Percentiles rank a stretch among this genome's conserved stretches.
Conservation (phyloP, 2,888 invertebrate genomes). For the Syrphus vitripennis region DNA sequence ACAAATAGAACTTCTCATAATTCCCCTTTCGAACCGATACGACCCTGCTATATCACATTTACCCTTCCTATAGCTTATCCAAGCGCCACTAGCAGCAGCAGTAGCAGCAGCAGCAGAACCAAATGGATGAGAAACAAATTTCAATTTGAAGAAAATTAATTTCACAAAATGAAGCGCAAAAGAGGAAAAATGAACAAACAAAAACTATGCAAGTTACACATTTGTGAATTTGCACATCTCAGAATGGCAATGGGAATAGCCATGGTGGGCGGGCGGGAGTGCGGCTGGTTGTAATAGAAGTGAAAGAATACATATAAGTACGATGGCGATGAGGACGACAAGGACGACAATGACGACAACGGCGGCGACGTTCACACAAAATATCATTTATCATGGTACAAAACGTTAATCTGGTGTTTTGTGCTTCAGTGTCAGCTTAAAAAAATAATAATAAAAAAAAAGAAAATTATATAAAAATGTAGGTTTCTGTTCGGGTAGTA, state of each 20-base stretch:
- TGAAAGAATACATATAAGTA: conserved; percentile 22
- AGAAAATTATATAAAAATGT: neutral
- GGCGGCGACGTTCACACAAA: neutral
- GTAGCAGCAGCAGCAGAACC: neutral
- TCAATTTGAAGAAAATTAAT: conserved; percentile 63
- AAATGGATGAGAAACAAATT: conserved; percentile 57
- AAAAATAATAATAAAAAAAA: neutral
- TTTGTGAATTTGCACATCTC: conserved; percentile 31
- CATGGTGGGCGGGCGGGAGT: neutral
- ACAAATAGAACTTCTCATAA: no score
- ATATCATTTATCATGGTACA: conserved; percentile 9
- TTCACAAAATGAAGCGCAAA: conserved; percentile 49
- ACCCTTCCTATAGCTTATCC: neutral
- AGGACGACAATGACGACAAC: neutral
- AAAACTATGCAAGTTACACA: conserved; percentile 43
- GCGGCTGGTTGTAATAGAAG: neutral
- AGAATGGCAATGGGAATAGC: neutral
- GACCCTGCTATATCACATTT: neutral
- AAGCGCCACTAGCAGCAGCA: neutral
- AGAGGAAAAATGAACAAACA: conserved; percentile 5
- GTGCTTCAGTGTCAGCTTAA: conserved; percentile 6
- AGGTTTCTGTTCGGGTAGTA: neutral
- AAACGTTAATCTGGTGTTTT: conserved; percentile 18
- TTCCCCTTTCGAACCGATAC: neutral
- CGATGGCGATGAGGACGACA: neutral